Evolutionary conservation across 1,140 invertebrate species (phyloP), one percentile per base, ranked within the genome.

Genomic region (Lucilia cuprina): DNA sequence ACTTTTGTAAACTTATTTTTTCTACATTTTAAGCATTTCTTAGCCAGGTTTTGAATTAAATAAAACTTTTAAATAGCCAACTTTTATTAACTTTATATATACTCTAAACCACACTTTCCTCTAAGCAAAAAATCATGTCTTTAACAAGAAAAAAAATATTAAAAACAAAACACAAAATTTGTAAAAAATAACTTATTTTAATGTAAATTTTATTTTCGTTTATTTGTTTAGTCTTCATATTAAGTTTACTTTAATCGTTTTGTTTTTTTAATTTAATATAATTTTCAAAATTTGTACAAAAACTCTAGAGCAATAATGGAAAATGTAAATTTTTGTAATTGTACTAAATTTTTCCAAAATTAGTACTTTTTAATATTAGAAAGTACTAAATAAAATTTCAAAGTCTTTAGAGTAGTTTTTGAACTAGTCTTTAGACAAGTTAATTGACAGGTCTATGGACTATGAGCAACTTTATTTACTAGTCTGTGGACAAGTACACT

Each of bases 1-100:
- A 7, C 65, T 21, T 21, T 25, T 70, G 65, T 70, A 70, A 21
- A 25, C 65, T 70, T 25, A 25, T 21, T 25, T 30, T n/a, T 70
- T 70, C 65, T 70, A 70, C 21, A 21, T 70, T 19, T 21, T 70
- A 70, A 70, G 65, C 65, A 70, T 70, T 70, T 70, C 65, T 70
- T 70, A 70, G 65, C 65, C 65, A 70, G 17, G 65, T 70, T 70
- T 30, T 21, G 21, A 70, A 70, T 21, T 9, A 60, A 60, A 60
- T 60, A 60, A 41, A 41, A 41, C 41, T 55, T 55, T 12, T 14
- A 2, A 55, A 55, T 55, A 55, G 41, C 41, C 5, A 41, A 41
- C 41, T 10, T 10, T 41, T 10, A 41, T 10, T 41, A 7, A 41
- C 41, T 55, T n/a, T n/a, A n/a, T n/a, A 49, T 49, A 49, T n/a